Evolutionary conservation across 2,888 invertebrate genomes (phyloP).

Genomic region (Drosophila bunnanda): DNA sequence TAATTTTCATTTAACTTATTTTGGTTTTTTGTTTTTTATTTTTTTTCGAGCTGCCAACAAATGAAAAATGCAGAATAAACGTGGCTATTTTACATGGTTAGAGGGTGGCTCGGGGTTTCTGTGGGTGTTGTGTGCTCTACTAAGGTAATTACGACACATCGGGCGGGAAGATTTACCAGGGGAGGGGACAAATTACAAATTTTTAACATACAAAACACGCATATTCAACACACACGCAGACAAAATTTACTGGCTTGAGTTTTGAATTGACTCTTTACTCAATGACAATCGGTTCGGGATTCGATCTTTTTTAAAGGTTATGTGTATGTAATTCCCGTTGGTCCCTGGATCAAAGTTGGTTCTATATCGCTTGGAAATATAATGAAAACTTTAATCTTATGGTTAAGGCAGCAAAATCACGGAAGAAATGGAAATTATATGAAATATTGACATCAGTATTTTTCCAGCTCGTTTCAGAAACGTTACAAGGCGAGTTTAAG

Average conservation of each 20-base stretch:
- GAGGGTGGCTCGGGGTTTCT: slow-evolving; percentile 28
- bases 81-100: slow-evolving; percentile 45
- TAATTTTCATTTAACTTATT: slow-evolving; percentile 13
- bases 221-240: slow-evolving; percentile 44
- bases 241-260: slow-evolving; percentile 4
- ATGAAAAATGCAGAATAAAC: slow-evolving; percentile 52
- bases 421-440: too few species aligned
- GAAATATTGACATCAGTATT: too few species aligned
- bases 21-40: slow-evolving; percentile 5
- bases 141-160: slow-evolving; percentile 46
- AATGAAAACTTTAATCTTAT: too few species aligned
- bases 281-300: slow-evolving; percentile 25
- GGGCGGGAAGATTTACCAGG: slow-evolving; percentile 34
- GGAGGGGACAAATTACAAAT: slow-evolving; percentile 39
- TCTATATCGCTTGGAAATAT: too few species aligned
- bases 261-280: not conserved
- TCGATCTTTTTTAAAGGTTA: too few species aligned
- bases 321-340: too few species aligned
- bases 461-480: too few species aligned
- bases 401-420: too few species aligned
- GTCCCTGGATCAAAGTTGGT: too few species aligned
- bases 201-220: slow-evolving; percentile 41
- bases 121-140: slow-evolving; percentile 44
- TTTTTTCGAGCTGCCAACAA: slow-evolving; percentile 33
- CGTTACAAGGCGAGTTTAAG: too few species aligned